Evolutionary conservation across 2,888 invertebrate species (phyloP).

Genomic region (Drosophila atripex): DNA sequence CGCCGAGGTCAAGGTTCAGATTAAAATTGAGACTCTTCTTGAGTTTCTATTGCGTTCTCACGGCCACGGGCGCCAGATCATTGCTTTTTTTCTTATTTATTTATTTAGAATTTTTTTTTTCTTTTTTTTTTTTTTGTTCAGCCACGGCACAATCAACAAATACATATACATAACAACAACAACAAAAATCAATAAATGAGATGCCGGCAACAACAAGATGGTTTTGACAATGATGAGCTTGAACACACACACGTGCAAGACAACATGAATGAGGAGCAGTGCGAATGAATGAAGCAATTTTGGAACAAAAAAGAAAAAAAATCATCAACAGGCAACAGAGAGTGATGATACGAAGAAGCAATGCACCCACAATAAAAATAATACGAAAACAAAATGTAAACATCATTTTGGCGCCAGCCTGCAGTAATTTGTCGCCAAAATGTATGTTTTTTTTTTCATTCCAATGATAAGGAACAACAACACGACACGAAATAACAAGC

Average conservation of each 20-base stretch:
- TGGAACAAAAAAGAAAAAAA: conserved; percentile 28
- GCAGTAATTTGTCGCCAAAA: conserved; percentile 68
- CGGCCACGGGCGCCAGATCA: conserved; percentile 36
- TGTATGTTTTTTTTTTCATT: conserved; percentile 15
- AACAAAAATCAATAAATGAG: conserved; percentile 35
- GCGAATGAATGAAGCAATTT: conserved; percentile 34
- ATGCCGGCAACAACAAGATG: conserved; percentile 32
- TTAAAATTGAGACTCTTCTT: conserved; percentile 15
- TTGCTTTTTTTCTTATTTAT: conserved; percentile 4
- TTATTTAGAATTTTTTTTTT: conserved; percentile 28
- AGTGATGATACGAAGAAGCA: conserved; percentile 7
- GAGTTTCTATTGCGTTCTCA: conserved; percentile 46
- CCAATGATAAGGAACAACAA: conserved; percentile 49
- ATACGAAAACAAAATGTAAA: conserved; percentile 8
- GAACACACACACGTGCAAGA: conserved; percentile 1
- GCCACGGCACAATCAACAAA: conserved; percentile 41
- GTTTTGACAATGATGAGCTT: conserved; percentile 42
- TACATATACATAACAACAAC: conserved; percentile 6
- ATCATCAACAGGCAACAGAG: conserved; percentile 10
- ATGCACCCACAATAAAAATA: conserved; percentile 8
- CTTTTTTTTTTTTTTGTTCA: conserved; percentile 19
- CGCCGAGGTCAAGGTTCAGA: conserved; percentile 13
- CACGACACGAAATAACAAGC: no score
- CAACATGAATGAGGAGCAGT: conserved; percentile 33
- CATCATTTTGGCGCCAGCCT: conserved; percentile 44